These are phyloP conservation scores for Pelodytes ibericus DNA, from an alignment of 2,797 vertebrate species.

Conservation along the genomic window DNA sequence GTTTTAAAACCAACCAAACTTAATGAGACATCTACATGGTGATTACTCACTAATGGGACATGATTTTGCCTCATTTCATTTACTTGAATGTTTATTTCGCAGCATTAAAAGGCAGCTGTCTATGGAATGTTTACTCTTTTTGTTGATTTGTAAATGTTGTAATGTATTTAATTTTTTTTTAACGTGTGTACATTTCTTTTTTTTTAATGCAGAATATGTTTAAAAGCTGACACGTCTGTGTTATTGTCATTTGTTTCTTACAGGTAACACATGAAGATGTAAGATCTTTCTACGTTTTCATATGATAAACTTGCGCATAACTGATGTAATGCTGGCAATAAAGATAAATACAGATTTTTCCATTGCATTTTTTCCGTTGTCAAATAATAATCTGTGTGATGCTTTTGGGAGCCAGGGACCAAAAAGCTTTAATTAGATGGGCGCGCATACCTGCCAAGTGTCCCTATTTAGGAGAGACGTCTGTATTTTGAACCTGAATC, in stretches of 20 bases:
- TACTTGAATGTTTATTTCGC: constrained; percentile 77
- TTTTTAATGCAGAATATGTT: constrained; percentile 88
- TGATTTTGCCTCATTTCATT: constrained; percentile 73
- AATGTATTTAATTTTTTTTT: constrained; percentile 85
- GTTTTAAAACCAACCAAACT: neutral
- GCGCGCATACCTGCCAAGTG: no score
- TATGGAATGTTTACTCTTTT: constrained; percentile 80
- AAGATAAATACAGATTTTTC: constrained; percentile 58
- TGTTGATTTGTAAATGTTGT: constrained; percentile 85
- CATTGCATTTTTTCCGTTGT: constrained; percentile 3
- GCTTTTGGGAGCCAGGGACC: no score
- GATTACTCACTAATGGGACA: constrained; percentile 61
- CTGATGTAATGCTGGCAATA: constrained; percentile 86
- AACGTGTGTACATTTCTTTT: constrained; percentile 88
- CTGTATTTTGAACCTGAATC: no score
- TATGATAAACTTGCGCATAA: constrained; percentile 91
- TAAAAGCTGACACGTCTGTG: constrained; percentile 73
- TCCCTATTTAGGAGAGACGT: no score
- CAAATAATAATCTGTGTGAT: no score
- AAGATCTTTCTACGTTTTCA: constrained; percentile 81
- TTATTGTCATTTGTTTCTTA: constrained; percentile 81
- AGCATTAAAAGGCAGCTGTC: constrained; percentile 74
- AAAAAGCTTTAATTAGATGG: no score
- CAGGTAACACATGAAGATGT: constrained; percentile 77
- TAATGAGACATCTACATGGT: constrained; percentile 19